Conservation (phyloP, 1,140 invertebrate genomes). For the Adoxophyes honmai region DNA sequence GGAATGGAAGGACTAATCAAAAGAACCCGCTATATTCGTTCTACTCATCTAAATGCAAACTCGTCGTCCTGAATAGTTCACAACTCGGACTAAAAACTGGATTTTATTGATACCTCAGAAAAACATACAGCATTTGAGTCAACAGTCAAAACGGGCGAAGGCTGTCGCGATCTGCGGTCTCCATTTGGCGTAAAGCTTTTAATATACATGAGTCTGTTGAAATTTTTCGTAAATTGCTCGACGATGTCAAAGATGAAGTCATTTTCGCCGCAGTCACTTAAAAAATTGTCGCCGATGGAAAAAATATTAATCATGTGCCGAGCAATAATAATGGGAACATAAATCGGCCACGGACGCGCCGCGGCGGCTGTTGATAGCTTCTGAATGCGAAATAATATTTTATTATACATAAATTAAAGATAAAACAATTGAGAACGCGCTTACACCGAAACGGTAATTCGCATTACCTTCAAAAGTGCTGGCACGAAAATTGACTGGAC, state of each 20-base stretch:
- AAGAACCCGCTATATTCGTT: no score
- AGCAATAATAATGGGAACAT: conserved; percentile 41
- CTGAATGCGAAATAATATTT: conserved; percentile 14
- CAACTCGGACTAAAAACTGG: neutral
- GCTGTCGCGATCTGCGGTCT: conserved; percentile 18
- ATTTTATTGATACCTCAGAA: neutral
- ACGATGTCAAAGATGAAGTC: conserved; percentile 37
- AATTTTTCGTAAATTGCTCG: conserved; percentile 31
- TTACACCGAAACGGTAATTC: no score
- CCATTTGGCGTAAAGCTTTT: conserved; percentile 25
- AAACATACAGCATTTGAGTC: conserved; percentile 11
- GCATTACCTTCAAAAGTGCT: neutral
- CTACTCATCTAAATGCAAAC: no score
- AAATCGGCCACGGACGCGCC: conserved; percentile 23
- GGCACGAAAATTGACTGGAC: conserved; percentile 32
- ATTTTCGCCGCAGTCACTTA: conserved; percentile 36
- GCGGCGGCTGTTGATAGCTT: neutral
- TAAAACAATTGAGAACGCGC: neutral
- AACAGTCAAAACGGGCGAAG: conserved; percentile 21
- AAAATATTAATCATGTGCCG: conserved; percentile 30
- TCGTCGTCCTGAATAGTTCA: no score
- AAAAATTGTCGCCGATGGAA: conserved; percentile 29
- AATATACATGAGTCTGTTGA: conserved; percentile 35
- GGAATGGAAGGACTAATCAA: no score
- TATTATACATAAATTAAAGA: conserved; percentile 12